Percentiles rank a stretch among this genome's conserved stretches.
Conservation (phyloP, 2,797 vertebrate genomes). For the Siniperca obscura region DNA sequence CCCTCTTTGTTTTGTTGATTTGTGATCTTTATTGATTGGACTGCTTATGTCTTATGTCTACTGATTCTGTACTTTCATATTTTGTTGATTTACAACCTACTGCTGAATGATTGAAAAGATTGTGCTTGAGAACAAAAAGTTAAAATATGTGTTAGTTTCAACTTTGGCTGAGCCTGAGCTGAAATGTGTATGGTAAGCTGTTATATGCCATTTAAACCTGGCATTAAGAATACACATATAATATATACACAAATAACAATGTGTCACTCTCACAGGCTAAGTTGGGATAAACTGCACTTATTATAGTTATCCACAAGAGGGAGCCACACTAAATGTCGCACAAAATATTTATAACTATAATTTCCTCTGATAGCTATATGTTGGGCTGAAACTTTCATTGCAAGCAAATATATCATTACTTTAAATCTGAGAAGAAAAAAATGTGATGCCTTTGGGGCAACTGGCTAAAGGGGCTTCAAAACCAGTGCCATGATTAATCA, state of each 20-base stretch:
- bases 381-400: neutral
- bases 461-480: neutral
- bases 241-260: neutral
- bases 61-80: neutral
- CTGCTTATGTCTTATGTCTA: neutral
- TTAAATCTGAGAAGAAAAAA: neutral
- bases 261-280: neutral
- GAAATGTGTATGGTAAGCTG: neutral
- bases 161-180: neutral
- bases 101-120: neutral
- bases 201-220: neutral
- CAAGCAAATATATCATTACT: neutral
- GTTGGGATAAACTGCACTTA: neutral
- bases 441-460: neutral
- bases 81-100: neutral
- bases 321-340: neutral
- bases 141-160: neutral
- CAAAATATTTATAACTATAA: neutral
- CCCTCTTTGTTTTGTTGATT: neutral
- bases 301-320: constrained; percentile 36
- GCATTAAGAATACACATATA: neutral
- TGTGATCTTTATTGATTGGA: neutral
- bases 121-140: neutral
- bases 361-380: neutral
- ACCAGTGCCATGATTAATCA: neutral